These are phyloP conservation scores for Arge pagana DNA, from an alignment of 2,888 invertebrate species.

Conservation along the genomic window DNA sequence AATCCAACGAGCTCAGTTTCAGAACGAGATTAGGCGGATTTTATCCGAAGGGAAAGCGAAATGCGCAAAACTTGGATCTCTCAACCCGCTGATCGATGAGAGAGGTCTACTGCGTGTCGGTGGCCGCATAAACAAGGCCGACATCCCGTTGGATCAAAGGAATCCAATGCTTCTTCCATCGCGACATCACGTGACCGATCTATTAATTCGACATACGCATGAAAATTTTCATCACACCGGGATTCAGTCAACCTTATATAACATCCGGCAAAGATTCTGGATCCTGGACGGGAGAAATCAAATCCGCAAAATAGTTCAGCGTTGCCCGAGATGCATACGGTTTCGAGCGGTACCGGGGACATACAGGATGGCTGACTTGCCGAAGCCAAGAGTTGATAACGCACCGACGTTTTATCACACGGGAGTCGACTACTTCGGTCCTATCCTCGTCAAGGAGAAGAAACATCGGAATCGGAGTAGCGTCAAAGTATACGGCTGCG, in stretches of 20 bases:
- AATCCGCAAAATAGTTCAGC: slow-evolving; percentile 15
- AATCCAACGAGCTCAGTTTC: neutral
- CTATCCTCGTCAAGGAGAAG: neutral
- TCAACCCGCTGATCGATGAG: slow-evolving; percentile 24
- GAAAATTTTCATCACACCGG: slow-evolving; percentile 8
- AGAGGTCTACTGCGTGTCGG: slow-evolving; percentile 22
- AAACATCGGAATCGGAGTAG: slow-evolving; percentile 3
- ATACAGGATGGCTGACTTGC: slow-evolving; percentile 16
- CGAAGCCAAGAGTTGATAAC: neutral
- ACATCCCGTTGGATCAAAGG: slow-evolving; percentile 16
- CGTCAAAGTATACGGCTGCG: slow-evolving; percentile 9
- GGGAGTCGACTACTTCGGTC: slow-evolving; percentile 9
- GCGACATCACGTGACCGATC: slow-evolving; percentile 21
- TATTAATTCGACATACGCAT: slow-evolving; percentile 12
- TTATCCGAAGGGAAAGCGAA: neutral
- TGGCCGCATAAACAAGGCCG: slow-evolving; percentile 20
- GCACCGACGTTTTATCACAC: slow-evolving; percentile 1
- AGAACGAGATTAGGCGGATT: neutral
- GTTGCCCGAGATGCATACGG: slow-evolving; percentile 21
- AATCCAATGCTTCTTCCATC: slow-evolving; percentile 25
- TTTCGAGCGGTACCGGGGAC: neutral
- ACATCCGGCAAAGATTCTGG: slow-evolving; percentile 23
- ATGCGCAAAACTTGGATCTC: slow-evolving; percentile 13
- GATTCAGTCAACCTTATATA: slow-evolving; percentile 21
- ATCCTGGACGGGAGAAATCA: slow-evolving; percentile 18